Evolutionary conservation across 2,113 vertebrate species (phyloP).

Genomic region (Ophthalmolycus amberensis): DNA sequence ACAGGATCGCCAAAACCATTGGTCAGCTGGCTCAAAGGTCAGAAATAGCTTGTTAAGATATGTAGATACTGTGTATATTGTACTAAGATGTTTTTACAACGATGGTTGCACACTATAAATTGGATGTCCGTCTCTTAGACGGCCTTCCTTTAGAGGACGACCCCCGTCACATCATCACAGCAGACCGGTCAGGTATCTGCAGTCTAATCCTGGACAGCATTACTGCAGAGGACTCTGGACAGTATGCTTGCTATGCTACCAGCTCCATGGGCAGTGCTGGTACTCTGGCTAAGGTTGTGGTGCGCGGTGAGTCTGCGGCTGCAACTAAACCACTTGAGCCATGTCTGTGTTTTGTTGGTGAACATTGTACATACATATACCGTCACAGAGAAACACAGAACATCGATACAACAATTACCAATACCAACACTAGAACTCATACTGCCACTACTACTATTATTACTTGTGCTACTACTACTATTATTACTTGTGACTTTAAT

Average conservation of each 20-base stretch:
- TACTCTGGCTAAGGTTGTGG: constrained; percentile 90
- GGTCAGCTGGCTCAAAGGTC: constrained; percentile 96
- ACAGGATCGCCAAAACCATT: constrained; percentile 89
- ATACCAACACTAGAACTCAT: background rate
- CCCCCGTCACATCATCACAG: constrained; percentile 91
- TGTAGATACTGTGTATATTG: background rate
- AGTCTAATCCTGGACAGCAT: constrained; percentile 91
- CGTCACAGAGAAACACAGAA: background rate
- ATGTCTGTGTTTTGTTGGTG: background rate
- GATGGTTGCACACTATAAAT: background rate
- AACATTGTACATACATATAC: background rate
- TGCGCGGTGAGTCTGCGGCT: constrained; percentile 87
- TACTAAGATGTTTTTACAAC: background rate
- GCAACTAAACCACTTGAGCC: background rate
- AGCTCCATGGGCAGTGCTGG: constrained; percentile 90
- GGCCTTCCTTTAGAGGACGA: constrained; percentile 91
- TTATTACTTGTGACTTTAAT: too few species aligned
- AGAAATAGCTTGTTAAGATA: background rate
- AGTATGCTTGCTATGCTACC: constrained; percentile 93
- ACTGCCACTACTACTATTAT: background rate
- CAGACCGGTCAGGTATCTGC: constrained; percentile 90
- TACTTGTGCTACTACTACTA: background rate
- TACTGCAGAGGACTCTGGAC: constrained; percentile 87
- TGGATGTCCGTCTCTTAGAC: constrained; percentile 78
- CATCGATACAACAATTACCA: background rate